These are phyloP conservation scores for Acanthiza pusilla DNA, from an alignment of 2,797 vertebrate species.

Conservation along the genomic window DNA sequence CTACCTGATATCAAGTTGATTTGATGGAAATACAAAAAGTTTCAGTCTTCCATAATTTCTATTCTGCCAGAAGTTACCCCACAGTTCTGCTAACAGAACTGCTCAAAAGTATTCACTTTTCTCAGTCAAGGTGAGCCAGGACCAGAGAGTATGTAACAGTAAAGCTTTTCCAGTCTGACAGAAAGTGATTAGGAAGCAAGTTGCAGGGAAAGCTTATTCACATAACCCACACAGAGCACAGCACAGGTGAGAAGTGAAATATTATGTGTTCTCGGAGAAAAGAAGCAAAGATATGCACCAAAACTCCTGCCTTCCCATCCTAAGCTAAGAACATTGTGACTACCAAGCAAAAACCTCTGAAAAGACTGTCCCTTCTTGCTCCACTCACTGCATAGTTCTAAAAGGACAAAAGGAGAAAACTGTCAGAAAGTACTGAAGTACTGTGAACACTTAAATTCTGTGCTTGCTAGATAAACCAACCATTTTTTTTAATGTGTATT, in stretches of 20 bases:
- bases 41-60: not conserved
- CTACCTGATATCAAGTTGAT: not conserved
- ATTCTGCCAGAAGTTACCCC: not conserved
- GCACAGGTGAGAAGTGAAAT: not conserved
- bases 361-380: not conserved
- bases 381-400: not conserved
- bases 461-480: not conserved
- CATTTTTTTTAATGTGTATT: not conserved
- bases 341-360: not conserved
- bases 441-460: not conserved
- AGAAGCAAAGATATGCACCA: not conserved
- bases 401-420: not conserved
- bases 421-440: not conserved
- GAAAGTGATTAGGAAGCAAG: not conserved
- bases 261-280: not conserved
- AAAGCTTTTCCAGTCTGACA: not conserved
- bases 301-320: not conserved
- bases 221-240: not conserved
- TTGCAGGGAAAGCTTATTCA: not conserved
- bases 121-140: not conserved
- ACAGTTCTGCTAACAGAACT: not conserved
- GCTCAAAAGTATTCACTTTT: not conserved
- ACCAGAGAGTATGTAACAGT: not conserved
- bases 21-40: not conserved
- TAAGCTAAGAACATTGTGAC: not conserved